phyloP scores from a whole-genome alignment of 2,888 invertebrate genomes.

The Oscheius sp. region DNA sequence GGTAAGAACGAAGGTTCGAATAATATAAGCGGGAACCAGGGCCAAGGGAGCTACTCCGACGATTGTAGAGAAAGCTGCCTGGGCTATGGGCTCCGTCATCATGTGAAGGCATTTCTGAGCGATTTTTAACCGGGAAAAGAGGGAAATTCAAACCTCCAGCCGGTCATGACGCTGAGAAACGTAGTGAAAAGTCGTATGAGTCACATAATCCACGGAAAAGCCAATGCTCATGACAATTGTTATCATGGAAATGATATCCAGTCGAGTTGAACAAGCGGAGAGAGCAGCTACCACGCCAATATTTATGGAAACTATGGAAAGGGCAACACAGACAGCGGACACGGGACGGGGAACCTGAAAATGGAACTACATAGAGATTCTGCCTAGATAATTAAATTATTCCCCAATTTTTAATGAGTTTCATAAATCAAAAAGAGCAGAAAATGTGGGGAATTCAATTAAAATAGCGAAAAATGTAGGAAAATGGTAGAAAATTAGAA shows the following conservation, averaged over 20 bases:
- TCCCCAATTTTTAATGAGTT: not conserved
- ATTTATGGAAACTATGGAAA: conserved; percentile 69
- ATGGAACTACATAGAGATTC: not conserved
- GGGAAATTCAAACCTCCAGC: conserved; percentile 52
- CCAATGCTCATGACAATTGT: conserved; percentile 72
- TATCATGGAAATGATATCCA: conserved; percentile 72
- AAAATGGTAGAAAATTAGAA: no score
- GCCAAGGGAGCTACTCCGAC: conserved; percentile 66
- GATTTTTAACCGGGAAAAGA: not conserved
- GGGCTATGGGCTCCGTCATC: conserved; percentile 66
- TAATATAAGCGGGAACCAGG: conserved; percentile 68
- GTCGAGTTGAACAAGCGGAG: conserved; percentile 62
- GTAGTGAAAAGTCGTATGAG: conserved; percentile 70
- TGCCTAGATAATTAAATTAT: not conserved
- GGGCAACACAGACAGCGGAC: conserved; percentile 65
- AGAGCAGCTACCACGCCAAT: conserved; percentile 69
- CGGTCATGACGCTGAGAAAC: conserved; percentile 60
- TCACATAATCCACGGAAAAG: conserved; percentile 71
- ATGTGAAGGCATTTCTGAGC: conserved; percentile 63
- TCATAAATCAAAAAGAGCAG: no score
- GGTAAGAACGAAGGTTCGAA: conserved; percentile 70
- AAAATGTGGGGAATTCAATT: no score
- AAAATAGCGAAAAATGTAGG: no score
- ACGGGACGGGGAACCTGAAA: conserved; percentile 65
- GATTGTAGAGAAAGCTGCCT: conserved; percentile 67